Base-by-base conservation (phyloP, 2,797 vertebrate species). In the Synaphobranchus kaupii region DNA sequence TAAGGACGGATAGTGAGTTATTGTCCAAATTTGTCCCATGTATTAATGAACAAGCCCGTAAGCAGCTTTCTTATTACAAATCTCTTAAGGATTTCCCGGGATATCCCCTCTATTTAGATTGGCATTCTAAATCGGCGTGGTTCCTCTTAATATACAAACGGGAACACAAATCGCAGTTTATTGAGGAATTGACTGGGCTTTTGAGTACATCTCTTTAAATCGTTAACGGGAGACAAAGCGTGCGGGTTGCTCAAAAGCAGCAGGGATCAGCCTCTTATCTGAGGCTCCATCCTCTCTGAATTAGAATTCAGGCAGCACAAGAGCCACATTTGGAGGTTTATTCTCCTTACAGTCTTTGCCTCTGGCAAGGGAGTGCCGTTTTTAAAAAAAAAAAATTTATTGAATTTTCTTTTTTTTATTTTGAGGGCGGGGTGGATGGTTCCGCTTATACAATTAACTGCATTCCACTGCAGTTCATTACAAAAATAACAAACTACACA, bases 1-100 rank as follows among this genome's bases (percentile, higher is more conserved):
- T 31, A 71, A 63, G 85, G 87, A 71, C 54, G 85, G 87, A 88
- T 13, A 85, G 54, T 85, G 60, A 88, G 78, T 85, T 88, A 88
- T 50, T 87, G 60, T 39, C 73, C 73, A 88, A 89, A 87, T 84
- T 83, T 87, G 84, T 86, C 58, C 85, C 86, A 58, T 84, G 86
- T 85, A 31, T 71, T 12, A 71, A n/a, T 34, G 66, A 63, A 68
- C 56, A 85, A 89, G 86, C 66, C 83, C 76, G 52, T 71, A 58
- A 84, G 85, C 39, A 39, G 68, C 87, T 63, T 39, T 22, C 17
- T 47, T 68, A 78, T 76, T 78, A 13, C 80, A 28, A 85, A 60
- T 76, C 28, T 84, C 28, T 48, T 56, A 54, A 15, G 44, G 54
- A 48, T 48, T 80, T 80, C 4, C 12, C 1, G 25, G 76, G 22